Percentiles rank a stretch among this genome's conserved stretches.
These are phyloP conservation scores for Heliocidaris tuberculata DNA, from an alignment of 35 echinoderm and acorn worm species.

Conservation along the genomic window DNA sequence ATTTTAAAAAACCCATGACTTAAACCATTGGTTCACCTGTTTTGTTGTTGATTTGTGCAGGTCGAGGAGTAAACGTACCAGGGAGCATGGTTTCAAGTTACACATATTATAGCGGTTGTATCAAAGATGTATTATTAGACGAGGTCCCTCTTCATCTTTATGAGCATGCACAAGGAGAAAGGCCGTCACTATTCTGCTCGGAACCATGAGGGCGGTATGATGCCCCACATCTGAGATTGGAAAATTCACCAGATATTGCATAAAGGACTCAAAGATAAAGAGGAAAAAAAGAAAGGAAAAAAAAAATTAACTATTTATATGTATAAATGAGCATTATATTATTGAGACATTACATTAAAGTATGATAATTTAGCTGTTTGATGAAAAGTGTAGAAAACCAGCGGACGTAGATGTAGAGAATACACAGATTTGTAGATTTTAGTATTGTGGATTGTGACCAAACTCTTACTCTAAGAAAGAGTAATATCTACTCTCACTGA, in stretches of 20 bases:
- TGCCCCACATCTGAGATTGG: not conserved
- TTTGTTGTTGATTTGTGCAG: not conserved
- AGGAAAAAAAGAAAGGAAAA: not conserved
- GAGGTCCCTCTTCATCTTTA: conserved; percentile 43
- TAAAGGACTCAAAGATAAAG: not conserved
- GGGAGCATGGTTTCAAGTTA: conserved; percentile 27
- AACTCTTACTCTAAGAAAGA: not conserved
- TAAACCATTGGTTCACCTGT: too few species aligned
- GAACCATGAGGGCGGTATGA: not conserved
- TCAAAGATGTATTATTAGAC: conserved; percentile 44
- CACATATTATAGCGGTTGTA: conserved; percentile 56
- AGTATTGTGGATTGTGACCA: not conserved
- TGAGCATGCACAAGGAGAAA: conserved; percentile 20
- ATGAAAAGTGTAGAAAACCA: not conserved
- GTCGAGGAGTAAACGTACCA: conserved; percentile 46
- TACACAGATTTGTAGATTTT: not conserved
- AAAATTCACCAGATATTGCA: not conserved
- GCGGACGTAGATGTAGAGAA: not conserved
- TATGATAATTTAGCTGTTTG: not conserved
- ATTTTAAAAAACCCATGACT: too few species aligned
- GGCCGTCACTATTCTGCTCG: conserved; percentile 49
- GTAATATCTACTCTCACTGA: not conserved
- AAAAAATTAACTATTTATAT: conserved; percentile 34
- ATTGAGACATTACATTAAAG: not conserved
- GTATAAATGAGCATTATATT: conserved; percentile 47